Base-by-base conservation (phyloP, 2,797 vertebrate genomes). In the Artibeus jamaicensis region DNA sequence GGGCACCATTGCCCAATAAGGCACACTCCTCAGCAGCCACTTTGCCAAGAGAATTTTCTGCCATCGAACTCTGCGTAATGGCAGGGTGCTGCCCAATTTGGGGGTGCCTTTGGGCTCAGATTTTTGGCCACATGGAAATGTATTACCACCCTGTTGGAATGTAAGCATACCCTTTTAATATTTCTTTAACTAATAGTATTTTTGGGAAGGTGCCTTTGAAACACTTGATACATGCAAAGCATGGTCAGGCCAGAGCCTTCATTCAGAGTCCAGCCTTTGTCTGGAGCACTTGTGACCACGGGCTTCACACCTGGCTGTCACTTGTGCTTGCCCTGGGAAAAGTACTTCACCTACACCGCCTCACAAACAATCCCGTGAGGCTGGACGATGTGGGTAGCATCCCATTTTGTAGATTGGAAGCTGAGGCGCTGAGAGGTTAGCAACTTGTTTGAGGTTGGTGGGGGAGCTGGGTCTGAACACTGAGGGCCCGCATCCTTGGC, bases 361-460 rank as follows among this genome's bases (percentile, higher is more conserved):
- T 79, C 18, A 24, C 9, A 14, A 16, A 32, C 14, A 32, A 5
- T 29, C 55, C 74, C 5, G 0, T 21, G 77, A 24, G 68, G 9
- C 0, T 0, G 5, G 78, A 22, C 14, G 0, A 0, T 9, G 14
- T 15, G 29, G 8, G 39, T 1, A 1, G 65, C 7, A 37, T 48
- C 59, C 55, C 3, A 1, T 65, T 55, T 68, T 59, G 24, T 10
- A 59, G 83, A 26, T 21, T 18, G 0, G 24, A 46, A 59, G 42
- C 24, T 3, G 32, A 50, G 18, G 15, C 2, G 5, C 53, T 4
- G 50, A 37, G 39, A 44, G 86, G 15, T 34, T n/a, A 53, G 53
- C 11, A 18, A 29, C 10, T 11, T 44, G 46, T 42, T 29, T 1
- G 0, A 1, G 32, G 86, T 34, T 15, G n/a, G 50, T 50, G 67